These are phyloP conservation scores for Vimba vimba DNA, from an alignment of 2,113 vertebrate genomes.

Conservation along the genomic window DNA sequence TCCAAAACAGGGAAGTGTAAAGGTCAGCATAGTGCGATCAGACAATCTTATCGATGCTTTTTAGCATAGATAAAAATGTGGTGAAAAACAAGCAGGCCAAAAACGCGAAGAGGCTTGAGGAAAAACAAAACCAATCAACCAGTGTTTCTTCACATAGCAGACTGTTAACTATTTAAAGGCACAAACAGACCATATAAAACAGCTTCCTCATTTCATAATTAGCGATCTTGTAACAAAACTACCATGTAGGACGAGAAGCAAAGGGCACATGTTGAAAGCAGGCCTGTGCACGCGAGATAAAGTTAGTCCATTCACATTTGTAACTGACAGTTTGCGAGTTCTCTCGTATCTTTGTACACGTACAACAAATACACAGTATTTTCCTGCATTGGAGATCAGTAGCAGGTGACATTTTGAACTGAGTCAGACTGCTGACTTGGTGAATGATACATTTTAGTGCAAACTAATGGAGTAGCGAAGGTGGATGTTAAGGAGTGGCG, in stretches of 20 bases:
- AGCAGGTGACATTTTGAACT: slow-evolving; percentile 59
- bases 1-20: slow-evolving; percentile 35
- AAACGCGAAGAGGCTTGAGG: slow-evolving; percentile 57
- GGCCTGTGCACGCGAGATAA: slow-evolving; percentile 40
- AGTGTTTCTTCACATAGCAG: slow-evolving; percentile 51
- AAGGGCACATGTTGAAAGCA: slow-evolving; percentile 51
- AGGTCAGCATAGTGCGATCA: slow-evolving; percentile 55
- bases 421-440: slow-evolving; percentile 56
- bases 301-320: slow-evolving; percentile 44
- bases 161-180: slow-evolving; percentile 64
- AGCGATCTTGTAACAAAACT: slow-evolving; percentile 61
- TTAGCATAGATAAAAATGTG: slow-evolving; percentile 46
- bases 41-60: slow-evolving; percentile 51
- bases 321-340: slow-evolving; percentile 49
- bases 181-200: slow-evolving; percentile 74
- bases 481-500: slow-evolving; percentile 38
- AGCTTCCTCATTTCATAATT: slow-evolving; percentile 63
- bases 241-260: slow-evolving; percentile 36
- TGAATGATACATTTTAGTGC: slow-evolving; percentile 75
- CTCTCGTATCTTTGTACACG: slow-evolving; percentile 61
- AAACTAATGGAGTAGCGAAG: slow-evolving; percentile 68
- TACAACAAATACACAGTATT: slow-evolving; percentile 68
- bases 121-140: slow-evolving; percentile 34
- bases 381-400: slow-evolving; percentile 62
- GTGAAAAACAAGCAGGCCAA: slow-evolving; percentile 55